Base-by-base conservation (phyloP, 2,888 invertebrate species). In the Hylaea fasciaria region DNA sequence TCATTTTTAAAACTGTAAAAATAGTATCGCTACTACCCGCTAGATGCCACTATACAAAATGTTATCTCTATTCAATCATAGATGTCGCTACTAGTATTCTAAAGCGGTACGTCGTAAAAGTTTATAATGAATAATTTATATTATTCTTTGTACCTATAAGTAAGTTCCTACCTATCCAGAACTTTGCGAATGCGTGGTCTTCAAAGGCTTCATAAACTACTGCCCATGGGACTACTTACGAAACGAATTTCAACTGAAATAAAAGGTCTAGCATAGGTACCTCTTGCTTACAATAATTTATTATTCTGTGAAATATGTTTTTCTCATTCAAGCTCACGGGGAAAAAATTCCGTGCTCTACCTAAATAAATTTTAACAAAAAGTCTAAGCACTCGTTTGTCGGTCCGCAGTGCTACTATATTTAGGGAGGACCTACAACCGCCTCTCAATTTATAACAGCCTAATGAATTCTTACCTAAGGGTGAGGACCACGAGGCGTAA, bases 391-490 rank as follows among this genome's bases (percentile, higher is more conserved):
- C 57, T 60, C 64, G 64, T 71, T 80, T 73, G 71, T 77, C 74
- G 71, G 69, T 62, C 54, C 76, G 76, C 75, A 65, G 65, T 52
- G 50, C 66, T 67, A 41, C 67, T 67, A 41, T 48, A 63, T 63
- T 82, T 81, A 78, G 72, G 77, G 74, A 74, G 79, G 64, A 66
- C 70, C 51, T 68, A 68, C 73, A 71, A 63, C 82, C 85, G 81
- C 84, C 87, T 80, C 72, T 77, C 81, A 85, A 89, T 90, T 90
- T 88, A 87, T 89, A 86, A 85, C 75, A 76, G 73, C 70, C 67
- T 87, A 87, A 88, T 88, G 81, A 86, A 85, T 85, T 81, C 73
- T 78, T 74, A 78, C 81, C 82, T 75, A 71, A 72, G 77, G 81
- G 76, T 69, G 65, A 64, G 60, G 56, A 61, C 64, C 53, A 57